Conservation (phyloP, 2,113 vertebrate species). For the Sinosuthora webbiana region DNA sequence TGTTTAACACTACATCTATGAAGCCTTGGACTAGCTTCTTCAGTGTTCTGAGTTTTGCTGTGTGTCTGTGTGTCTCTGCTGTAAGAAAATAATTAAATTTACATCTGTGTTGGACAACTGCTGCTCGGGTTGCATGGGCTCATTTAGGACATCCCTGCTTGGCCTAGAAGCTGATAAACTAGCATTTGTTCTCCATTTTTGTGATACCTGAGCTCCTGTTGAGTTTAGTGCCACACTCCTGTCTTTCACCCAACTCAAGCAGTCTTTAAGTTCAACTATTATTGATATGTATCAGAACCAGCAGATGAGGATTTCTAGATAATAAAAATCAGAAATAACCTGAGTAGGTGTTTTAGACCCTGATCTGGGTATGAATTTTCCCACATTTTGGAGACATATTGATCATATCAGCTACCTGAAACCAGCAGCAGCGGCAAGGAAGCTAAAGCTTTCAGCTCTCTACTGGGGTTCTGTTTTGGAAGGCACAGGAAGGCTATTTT, state of each 20-base stretch:
- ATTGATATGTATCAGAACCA: background rate
- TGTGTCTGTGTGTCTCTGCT: background rate
- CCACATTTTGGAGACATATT: background rate
- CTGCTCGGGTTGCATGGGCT: background rate
- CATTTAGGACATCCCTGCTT: background rate
- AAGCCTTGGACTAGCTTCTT: background rate
- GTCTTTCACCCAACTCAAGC: background rate
- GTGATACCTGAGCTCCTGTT: background rate
- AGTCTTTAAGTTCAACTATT: background rate
- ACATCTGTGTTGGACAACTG: background rate
- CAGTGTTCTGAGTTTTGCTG: background rate
- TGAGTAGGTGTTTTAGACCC: background rate
- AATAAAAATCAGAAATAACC: background rate
- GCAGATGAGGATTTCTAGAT: background rate
- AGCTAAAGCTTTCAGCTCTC: background rate
- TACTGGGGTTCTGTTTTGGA: background rate
- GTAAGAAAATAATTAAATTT: background rate
- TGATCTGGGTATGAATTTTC: background rate
- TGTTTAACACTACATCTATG: background rate
- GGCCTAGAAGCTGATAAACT: background rate
- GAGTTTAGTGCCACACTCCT: background rate
- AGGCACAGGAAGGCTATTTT: background rate
- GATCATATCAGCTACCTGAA: background rate
- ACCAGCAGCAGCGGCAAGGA: background rate
- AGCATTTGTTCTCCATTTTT: background rate